Conservation (phyloP, 30 jellyfish, hydroid and myxozoan species). For the Nemopilema nomurai region DNA sequence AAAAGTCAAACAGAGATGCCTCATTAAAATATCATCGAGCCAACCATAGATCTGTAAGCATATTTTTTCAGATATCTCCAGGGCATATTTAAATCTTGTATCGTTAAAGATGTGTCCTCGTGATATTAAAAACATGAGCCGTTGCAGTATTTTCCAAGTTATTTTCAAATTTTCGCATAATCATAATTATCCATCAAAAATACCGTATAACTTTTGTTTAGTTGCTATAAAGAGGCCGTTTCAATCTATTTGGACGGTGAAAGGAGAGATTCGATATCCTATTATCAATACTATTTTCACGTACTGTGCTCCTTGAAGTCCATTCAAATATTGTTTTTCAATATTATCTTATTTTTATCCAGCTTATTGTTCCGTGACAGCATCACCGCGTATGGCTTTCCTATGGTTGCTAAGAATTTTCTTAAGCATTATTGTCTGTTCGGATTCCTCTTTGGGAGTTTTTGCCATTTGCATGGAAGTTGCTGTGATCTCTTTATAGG, state of each 20-base stretch:
- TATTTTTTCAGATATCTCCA: too few relatives aligned
- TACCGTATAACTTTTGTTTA: background rate
- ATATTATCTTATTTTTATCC: background rate
- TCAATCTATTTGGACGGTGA: background rate
- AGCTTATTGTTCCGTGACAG: background rate
- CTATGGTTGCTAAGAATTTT: background rate
- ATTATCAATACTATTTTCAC: background rate
- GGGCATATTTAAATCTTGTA: too few relatives aligned
- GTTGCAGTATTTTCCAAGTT: too few relatives aligned
- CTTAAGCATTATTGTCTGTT: background rate
- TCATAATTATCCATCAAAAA: too few relatives aligned
- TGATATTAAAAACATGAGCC: too few relatives aligned
- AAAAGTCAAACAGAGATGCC: too few relatives aligned
- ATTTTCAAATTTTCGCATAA: too few relatives aligned
- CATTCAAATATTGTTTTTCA: background rate
- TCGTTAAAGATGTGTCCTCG: too few relatives aligned
- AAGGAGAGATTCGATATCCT: background rate
- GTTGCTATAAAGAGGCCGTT: background rate
- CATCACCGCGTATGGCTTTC: background rate
- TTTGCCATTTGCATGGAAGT: background rate
- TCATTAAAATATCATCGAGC: too few relatives aligned
- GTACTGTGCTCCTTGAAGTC: background rate
- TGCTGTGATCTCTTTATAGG: background rate
- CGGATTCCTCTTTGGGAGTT: background rate
- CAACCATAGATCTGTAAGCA: too few relatives aligned